Percentiles rank a stretch among this genome's conserved stretches.
Conservation (phyloP, 2,888 invertebrate genomes). For the Dryobotodes eremita region DNA sequence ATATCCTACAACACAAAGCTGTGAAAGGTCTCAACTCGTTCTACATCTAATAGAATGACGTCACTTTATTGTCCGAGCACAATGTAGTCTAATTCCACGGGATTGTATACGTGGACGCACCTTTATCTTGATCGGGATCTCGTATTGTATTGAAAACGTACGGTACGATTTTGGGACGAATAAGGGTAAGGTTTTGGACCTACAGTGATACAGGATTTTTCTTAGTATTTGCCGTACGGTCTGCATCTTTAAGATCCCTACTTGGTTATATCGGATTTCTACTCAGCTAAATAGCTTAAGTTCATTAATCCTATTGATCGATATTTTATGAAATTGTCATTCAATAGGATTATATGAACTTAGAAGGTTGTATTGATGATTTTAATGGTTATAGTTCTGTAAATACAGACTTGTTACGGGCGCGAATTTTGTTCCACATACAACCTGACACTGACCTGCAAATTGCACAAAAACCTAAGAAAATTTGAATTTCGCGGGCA, state of each 20-base stretch:
- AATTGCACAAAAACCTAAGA: too few relatives aligned
- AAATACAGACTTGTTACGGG: too few relatives aligned
- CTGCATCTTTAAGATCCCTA: background rate
- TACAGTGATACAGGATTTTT: background rate
- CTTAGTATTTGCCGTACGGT: background rate
- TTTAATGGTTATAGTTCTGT: too few relatives aligned
- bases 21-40: constrained; percentile 22
- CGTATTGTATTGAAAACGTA: constrained; percentile 36
- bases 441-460: too few relatives aligned
- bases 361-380: too few relatives aligned
- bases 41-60: constrained; percentile 45
- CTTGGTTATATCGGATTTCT: too few relatives aligned
- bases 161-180: background rate
- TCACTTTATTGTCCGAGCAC: constrained; percentile 45
- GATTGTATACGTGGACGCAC: constrained; percentile 38
- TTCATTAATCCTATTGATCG: too few relatives aligned
- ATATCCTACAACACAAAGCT: background rate
- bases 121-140: constrained; percentile 37
- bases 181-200: background rate
- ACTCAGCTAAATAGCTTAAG: background rate
- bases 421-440: too few relatives aligned
- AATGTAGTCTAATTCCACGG: constrained; percentile 45
- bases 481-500: too few relatives aligned
- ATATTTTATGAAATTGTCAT: too few relatives aligned
- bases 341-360: too few relatives aligned